These are phyloP conservation scores for Dolomedes plantarius DNA, from an alignment of 2,888 invertebrate genomes.

Conservation along the genomic window DNA sequence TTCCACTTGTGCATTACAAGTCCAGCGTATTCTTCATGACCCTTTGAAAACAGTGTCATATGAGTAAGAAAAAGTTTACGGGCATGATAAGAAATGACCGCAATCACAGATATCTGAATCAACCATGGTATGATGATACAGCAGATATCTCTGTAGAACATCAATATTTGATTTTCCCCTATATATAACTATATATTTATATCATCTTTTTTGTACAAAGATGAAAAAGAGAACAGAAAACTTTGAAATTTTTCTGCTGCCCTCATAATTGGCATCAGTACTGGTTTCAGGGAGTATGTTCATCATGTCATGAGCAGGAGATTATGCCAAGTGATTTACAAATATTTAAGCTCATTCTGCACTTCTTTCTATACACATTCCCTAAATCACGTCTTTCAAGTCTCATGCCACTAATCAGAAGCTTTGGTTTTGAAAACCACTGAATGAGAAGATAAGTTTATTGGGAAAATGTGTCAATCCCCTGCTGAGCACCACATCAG, in stretches of 20 bases:
- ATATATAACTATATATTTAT: constrained; percentile 64
- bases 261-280: constrained; percentile 56
- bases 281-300: constrained; percentile 56
- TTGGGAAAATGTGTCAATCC: constrained; percentile 57
- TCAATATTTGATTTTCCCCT: constrained; percentile 67
- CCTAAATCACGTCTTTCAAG: constrained; percentile 66
- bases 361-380: constrained; percentile 60
- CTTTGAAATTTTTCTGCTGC: constrained; percentile 56
- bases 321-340: constrained; percentile 71
- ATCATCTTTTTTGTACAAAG: constrained; percentile 68
- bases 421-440: constrained; percentile 70
- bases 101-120: constrained; percentile 71
- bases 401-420: constrained; percentile 66
- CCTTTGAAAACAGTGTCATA: constrained; percentile 32
- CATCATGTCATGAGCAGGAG: constrained; percentile 66
- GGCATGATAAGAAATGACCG: constrained; percentile 64
- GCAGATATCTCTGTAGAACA: constrained; percentile 70
- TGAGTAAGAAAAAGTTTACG: constrained; percentile 61
- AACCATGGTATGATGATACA: constrained; percentile 60
- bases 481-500: constrained; percentile 69
- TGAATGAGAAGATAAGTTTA: constrained; percentile 62
- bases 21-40: constrained; percentile 53
- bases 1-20: constrained; percentile 68
- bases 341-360: constrained; percentile 70
- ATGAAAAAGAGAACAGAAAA: constrained; percentile 57